A percentile compares a stretch with the other conserved stretches of the same genome.
Evolutionary conservation across 1,140 invertebrate genomes (phyloP).

Genomic region (Calosoma granatense): DNA sequence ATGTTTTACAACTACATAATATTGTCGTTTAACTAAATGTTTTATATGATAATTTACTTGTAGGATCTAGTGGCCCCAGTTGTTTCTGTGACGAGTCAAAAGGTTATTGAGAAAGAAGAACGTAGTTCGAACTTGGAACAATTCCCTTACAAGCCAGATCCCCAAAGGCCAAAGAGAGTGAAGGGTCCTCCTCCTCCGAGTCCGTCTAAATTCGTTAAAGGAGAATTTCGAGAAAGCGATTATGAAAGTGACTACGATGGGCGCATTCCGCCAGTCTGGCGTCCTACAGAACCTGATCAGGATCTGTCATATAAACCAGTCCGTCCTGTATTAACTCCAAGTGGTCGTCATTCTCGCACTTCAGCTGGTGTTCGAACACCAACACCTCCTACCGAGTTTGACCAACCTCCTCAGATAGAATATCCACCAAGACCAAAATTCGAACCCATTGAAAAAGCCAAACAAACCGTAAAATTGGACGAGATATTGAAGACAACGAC

Average conservation of each 20-base stretch:
- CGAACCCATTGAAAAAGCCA: constrained; percentile 43
- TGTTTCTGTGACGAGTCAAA: constrained; percentile 26
- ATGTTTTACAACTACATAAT: too few species aligned
- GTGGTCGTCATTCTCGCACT: constrained; percentile 32
- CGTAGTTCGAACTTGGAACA: constrained; percentile 35
- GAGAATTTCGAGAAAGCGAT: constrained; percentile 60
- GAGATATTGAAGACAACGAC: constrained; percentile 27
- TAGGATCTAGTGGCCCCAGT: constrained; percentile 35
- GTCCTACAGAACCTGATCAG: constrained; percentile 40
- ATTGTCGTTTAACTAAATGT: too few species aligned
- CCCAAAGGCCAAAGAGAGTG: constrained; percentile 27
- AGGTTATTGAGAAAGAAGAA: constrained; percentile 25
- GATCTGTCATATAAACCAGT: constrained; percentile 47
- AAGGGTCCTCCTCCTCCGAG: constrained; percentile 39
- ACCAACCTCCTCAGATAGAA: constrained; percentile 37
- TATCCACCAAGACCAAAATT: constrained; percentile 43
- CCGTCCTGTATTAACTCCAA: constrained; percentile 42
- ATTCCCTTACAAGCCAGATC: constrained; percentile 38
- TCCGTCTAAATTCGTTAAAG: constrained; percentile 55
- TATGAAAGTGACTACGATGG: constrained; percentile 65
- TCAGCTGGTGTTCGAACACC: constrained; percentile 35
- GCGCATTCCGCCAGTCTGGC: constrained; percentile 50
- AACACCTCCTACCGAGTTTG: constrained; percentile 46
- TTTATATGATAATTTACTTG: too few species aligned
- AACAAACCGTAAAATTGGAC: constrained; percentile 30